These are phyloP conservation scores for Epinephelus coioides DNA, from an alignment of 2,797 vertebrate species.

Conservation along the genomic window DNA sequence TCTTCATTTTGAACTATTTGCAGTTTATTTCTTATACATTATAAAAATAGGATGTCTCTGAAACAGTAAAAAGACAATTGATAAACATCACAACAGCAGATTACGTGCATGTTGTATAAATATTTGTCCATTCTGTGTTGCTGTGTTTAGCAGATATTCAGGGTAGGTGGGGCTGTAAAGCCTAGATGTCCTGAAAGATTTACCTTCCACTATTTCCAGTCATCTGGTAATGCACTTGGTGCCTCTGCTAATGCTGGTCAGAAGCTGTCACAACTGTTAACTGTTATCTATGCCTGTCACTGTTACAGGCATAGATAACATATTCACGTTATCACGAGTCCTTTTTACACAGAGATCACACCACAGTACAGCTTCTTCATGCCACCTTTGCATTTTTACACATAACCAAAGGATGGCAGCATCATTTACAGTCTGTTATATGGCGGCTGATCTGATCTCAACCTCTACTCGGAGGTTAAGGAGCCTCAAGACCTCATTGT, in stretches of 20 bases:
- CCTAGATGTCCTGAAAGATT: slow-evolving; percentile 63
- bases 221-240: slow-evolving; percentile 72
- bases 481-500: no score
- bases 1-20: slow-evolving; percentile 16
- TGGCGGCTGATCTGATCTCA: no score
- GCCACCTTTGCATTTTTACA: no score
- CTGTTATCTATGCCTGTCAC: slow-evolving; percentile 67
- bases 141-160: slow-evolving; percentile 14
- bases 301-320: slow-evolving; percentile 30
- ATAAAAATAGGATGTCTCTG: not conserved
- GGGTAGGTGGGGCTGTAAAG: slow-evolving; percentile 33
- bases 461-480: no score
- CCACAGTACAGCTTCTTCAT: no score
- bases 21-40: not conserved
- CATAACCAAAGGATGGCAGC: no score
- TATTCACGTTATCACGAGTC: slow-evolving; percentile 4
- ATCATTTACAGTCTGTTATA: no score
- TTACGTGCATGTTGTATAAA: not conserved
- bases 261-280: slow-evolving; percentile 62
- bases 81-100: slow-evolving; percentile 6
- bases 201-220: slow-evolving; percentile 57
- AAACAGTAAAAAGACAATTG: slow-evolving; percentile 3
- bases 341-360: no score
- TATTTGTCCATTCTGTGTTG: slow-evolving; percentile 1
- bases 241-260: slow-evolving; percentile 45